Conservation (phyloP, 2,797 vertebrate genomes). For the Notolabrus celidotus region DNA sequence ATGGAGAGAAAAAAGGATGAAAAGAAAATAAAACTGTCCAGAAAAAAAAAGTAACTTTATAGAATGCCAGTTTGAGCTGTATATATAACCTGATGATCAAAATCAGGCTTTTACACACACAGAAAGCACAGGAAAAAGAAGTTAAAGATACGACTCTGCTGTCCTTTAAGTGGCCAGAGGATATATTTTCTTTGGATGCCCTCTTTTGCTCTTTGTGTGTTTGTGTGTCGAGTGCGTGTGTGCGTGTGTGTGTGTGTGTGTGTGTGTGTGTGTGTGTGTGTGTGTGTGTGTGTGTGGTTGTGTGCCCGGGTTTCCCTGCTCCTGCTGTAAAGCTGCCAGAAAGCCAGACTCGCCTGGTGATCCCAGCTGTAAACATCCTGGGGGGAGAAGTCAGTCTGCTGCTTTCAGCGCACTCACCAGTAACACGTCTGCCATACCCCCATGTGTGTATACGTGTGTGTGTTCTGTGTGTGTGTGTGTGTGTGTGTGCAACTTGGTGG, state of each 20-base stretch:
- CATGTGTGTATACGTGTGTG: constrained; percentile 8
- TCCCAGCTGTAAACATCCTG: constrained; percentile 82
- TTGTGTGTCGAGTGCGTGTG: constrained; percentile 23
- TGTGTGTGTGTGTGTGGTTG: constrained; percentile 30
- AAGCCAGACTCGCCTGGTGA: constrained; percentile 77
- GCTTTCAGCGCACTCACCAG: constrained; percentile 59
- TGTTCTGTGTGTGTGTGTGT: background rate
- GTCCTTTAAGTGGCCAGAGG: constrained; percentile 7
- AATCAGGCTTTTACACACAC: constrained; percentile 7
- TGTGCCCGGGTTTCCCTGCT: constrained; percentile 67
- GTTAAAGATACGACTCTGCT: constrained; percentile 9
- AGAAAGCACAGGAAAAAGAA: background rate
- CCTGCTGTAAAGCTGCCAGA: constrained; percentile 75
- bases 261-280: constrained; percentile 24
- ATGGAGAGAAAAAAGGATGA: constrained; percentile 29
- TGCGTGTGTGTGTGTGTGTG: constrained; percentile 14
- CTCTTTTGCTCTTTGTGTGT: constrained; percentile 22
- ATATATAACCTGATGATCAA: background rate
- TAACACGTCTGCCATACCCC: constrained; percentile 37
- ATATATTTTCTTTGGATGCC: constrained; percentile 44
- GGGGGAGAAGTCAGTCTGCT: constrained; percentile 54
- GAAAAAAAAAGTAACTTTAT: constrained; percentile 24
- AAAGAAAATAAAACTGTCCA: constrained; percentile 42
- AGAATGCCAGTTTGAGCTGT: background rate
- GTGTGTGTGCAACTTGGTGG: constrained; percentile 40